Conservation (phyloP, 2,113 vertebrate genomes). For the Choloepus hoffmanni region DNA sequence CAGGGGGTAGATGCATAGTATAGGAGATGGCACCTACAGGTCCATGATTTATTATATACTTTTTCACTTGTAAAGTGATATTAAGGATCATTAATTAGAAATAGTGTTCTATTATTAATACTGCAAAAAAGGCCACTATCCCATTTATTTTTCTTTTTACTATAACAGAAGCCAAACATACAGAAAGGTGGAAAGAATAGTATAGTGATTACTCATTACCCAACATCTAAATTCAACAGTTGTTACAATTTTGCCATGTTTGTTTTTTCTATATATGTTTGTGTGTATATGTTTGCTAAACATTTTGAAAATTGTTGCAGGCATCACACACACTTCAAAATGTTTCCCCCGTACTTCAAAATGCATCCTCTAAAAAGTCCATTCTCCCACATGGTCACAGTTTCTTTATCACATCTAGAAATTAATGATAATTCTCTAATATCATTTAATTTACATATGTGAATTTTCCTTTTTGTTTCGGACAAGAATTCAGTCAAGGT, state of each 20-base stretch:
- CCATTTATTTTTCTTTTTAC: slow-evolving; percentile 43
- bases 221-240: neutral
- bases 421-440: neutral
- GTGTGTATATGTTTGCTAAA: neutral
- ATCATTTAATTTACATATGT: neutral
- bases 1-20: neutral
- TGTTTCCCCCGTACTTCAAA: neutral
- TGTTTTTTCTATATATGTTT: neutral
- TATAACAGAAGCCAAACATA: neutral
- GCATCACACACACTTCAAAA: neutral
- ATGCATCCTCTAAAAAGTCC: neutral
- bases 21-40: neutral
- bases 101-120: neutral
- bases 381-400: neutral
- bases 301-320: slow-evolving; percentile 1
- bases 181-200: neutral
- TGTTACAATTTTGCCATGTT: slow-evolving; percentile 13
- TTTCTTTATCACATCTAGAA: neutral
- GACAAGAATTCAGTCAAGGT: neutral
- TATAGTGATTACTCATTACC: neutral
- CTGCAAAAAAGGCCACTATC: neutral
- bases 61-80: slow-evolving; percentile 33
- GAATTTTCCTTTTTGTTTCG: neutral
- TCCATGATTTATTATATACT: neutral
- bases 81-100: slow-evolving; percentile 45